phyloP scores from a whole-genome alignment of 2,113 vertebrate species.

The Pica pica region DNA sequence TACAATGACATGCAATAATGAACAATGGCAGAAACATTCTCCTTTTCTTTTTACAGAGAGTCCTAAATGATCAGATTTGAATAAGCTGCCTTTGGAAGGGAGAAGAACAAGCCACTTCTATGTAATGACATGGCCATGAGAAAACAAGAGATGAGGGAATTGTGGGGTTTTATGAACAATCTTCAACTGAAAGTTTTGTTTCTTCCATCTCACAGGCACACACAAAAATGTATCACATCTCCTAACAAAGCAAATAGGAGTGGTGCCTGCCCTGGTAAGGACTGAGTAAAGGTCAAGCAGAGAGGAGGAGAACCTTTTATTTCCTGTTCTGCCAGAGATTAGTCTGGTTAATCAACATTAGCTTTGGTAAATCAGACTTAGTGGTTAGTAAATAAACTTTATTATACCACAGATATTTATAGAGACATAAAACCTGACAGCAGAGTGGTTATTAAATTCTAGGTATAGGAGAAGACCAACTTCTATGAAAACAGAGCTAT shows the following conservation, averaged over 20 bases:
- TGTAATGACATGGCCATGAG: background rate
- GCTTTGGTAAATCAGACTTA: background rate
- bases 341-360: constrained; percentile 3
- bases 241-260: background rate
- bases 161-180: background rate
- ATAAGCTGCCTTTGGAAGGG: background rate
- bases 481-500: background rate
- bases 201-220: background rate
- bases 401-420: background rate
- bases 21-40: accelerated
- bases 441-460: background rate
- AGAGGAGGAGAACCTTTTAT: background rate
- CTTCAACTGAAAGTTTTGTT: background rate
- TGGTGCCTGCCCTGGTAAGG: background rate
- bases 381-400: background rate
- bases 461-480: background rate
- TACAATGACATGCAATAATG: background rate
- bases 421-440: background rate
- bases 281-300: constrained; percentile 12
- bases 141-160: background rate
- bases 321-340: background rate
- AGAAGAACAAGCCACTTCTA: background rate
- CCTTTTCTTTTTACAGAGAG: background rate
- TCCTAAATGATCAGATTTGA: background rate
- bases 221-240: background rate